Conservation (phyloP, 2,888 invertebrate species). For the Encarsia formosa region DNA sequence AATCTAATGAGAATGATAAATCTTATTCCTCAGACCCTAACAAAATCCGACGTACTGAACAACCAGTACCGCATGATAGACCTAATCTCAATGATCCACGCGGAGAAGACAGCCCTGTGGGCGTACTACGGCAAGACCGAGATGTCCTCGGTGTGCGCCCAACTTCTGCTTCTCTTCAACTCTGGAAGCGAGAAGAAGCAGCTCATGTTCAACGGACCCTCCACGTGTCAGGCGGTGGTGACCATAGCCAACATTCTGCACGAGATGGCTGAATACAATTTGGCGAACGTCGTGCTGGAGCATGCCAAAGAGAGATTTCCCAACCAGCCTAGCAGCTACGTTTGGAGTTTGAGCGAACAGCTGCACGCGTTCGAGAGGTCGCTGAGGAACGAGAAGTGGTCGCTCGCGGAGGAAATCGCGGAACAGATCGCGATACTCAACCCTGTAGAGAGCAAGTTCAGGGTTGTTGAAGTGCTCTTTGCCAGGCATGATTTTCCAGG, state of each 20-base stretch:
- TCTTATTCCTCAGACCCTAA: conserved; percentile 67
- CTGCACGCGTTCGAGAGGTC: conserved; percentile 55
- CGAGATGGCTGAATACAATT: conserved; percentile 56
- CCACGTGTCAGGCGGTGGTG: conserved; percentile 67
- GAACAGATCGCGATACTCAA: conserved; percentile 53
- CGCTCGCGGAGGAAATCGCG: conserved; percentile 54
- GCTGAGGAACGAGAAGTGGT: conserved; percentile 53
- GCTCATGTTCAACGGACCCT: conserved; percentile 62
- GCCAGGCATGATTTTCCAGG: conserved; percentile 44
- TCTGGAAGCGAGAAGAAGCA: conserved; percentile 59
- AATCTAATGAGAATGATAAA: too few relatives aligned
- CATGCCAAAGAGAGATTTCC: conserved; percentile 65
- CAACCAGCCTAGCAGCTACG: conserved; percentile 55
- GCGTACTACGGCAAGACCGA: conserved; percentile 82
- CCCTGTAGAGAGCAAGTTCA: conserved; percentile 52
- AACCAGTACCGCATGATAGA: conserved; percentile 80
- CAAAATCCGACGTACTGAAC: conserved; percentile 81
- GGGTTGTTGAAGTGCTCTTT: conserved; percentile 47
- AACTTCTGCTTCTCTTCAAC: conserved; percentile 73
- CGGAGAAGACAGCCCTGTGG: conserved; percentile 83
- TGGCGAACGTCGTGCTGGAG: conserved; percentile 58
- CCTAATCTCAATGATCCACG: conserved; percentile 73
- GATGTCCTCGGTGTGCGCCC: conserved; percentile 76
- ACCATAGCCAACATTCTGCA: conserved; percentile 61
- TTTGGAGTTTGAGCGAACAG: conserved; percentile 68